Evolutionary conservation across 1,140 invertebrate genomes (phyloP).

Genomic region (Colletes gigas): DNA sequence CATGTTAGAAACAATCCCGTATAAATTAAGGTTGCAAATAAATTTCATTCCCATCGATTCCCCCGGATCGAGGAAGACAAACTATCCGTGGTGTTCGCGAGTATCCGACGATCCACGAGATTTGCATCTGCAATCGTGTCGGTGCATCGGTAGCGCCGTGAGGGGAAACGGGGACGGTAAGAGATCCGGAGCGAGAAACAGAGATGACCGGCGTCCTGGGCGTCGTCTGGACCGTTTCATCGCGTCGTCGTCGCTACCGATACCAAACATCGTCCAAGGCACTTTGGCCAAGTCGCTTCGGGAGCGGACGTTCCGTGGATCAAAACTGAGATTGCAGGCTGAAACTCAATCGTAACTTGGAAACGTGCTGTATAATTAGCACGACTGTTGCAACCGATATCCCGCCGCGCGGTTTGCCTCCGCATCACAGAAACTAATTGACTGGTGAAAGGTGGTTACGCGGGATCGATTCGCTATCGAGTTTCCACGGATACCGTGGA

Average conservation of each 20-base stretch:
- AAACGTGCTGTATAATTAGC: slow-evolving; percentile 58
- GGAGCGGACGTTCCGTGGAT: slow-evolving; percentile 23
- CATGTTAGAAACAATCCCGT: background rate
- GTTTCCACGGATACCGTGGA: slow-evolving; percentile 22
- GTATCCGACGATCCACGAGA: background rate
- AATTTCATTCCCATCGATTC: background rate
- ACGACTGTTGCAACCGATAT: slow-evolving; percentile 41
- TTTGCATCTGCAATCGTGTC: slow-evolving; percentile 16
- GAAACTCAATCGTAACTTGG: slow-evolving; percentile 55
- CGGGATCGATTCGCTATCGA: slow-evolving; percentile 27
- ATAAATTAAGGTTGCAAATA: background rate
- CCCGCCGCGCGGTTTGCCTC: slow-evolving; percentile 24
- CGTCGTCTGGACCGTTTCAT: no score
- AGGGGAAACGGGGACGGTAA: background rate
- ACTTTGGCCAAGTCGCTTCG: background rate
- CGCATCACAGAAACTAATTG: slow-evolving; percentile 37
- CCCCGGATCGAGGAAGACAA: background rate
- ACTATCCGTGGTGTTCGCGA: background rate
- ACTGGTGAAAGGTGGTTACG: slow-evolving; percentile 29
- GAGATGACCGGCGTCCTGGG: background rate
- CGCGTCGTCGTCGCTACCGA: background rate
- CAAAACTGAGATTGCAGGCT: slow-evolving; percentile 25
- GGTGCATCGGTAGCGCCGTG: slow-evolving; percentile 5
- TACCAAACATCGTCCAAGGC: background rate
- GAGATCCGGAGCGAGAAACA: background rate